Conservation (phyloP, 2,888 invertebrate species). For the Zhuqinia jingwanae region DNA sequence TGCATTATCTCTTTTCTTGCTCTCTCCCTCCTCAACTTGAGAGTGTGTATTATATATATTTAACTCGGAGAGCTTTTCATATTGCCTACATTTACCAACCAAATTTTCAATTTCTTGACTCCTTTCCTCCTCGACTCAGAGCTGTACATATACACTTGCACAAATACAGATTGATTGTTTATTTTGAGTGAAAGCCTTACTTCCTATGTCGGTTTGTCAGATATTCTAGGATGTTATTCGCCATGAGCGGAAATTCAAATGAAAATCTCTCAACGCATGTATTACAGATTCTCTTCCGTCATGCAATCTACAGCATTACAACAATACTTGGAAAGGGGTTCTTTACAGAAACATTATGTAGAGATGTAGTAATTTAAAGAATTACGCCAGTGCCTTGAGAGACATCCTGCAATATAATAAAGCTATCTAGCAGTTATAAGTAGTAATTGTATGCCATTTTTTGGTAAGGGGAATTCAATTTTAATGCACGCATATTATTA, state of each 20-base stretch:
- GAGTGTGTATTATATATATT: neutral
- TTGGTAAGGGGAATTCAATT: no score
- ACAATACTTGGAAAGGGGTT: neutral
- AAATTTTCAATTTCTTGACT: no score
- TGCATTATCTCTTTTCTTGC: neutral
- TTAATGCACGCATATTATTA: no score
- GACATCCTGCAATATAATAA: no score
- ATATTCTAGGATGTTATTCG: neutral
- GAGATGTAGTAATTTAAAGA: neutral
- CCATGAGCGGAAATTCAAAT: neutral
- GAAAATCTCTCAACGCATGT: no score
- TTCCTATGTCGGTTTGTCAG: slow-evolving; percentile 13
- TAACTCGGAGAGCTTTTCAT: neutral
- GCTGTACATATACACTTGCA: no score
- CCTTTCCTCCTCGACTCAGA: no score
- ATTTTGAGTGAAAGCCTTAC: slow-evolving; percentile 31
- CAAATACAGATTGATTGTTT: neutral
- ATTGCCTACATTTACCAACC: no score
- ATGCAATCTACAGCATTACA: neutral
- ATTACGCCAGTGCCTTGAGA: slow-evolving; percentile 6
- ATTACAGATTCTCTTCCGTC: no score
- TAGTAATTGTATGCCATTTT: neutral
- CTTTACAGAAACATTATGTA: neutral
- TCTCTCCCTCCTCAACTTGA: neutral
- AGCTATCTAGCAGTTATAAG: no score